phyloP scores from a whole-genome alignment of 2,797 vertebrate species.

The Smutsia gigantea region DNA sequence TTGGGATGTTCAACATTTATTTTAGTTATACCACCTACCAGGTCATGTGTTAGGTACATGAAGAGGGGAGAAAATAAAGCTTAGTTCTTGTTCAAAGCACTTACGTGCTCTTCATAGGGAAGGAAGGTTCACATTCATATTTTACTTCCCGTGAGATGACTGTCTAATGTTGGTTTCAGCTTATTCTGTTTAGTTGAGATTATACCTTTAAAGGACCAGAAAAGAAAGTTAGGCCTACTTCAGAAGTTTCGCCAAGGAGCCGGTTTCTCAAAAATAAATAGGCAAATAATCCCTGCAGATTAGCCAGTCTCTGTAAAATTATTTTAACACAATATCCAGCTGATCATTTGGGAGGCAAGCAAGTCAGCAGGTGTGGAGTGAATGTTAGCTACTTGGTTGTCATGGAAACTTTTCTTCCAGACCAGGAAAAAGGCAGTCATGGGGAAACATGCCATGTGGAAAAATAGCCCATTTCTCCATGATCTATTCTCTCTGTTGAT shows the following conservation, averaged over 20 bases:
- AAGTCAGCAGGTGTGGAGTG: slow-evolving; percentile 50
- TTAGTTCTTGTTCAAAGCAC: slow-evolving; percentile 11
- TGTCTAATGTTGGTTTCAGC: neutral
- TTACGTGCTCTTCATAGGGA: neutral
- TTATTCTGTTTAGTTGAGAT: slow-evolving; percentile 28
- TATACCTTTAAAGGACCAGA: slow-evolving; percentile 30
- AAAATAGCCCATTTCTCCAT: slow-evolving; percentile 67
- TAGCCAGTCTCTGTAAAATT: slow-evolving; percentile 50
- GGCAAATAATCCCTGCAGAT: slow-evolving; percentile 64
- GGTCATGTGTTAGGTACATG: neutral
- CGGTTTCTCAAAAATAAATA: slow-evolving; percentile 63
- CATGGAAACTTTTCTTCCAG: slow-evolving; percentile 69
- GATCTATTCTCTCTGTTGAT: slow-evolving; percentile 59
- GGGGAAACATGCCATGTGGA: slow-evolving; percentile 50
- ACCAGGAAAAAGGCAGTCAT: slow-evolving; percentile 56
- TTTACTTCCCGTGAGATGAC: slow-evolving; percentile 39
- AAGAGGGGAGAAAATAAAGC: neutral
- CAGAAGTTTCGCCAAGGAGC: neutral
- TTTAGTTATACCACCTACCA: neutral
- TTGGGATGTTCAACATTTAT: neutral
- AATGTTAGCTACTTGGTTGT: slow-evolving; percentile 60
- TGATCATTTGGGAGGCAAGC: slow-evolving; percentile 57
- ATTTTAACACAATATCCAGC: slow-evolving; percentile 55
- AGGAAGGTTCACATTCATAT: neutral
- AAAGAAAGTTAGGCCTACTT: neutral